Base-by-base conservation (phyloP, 2,113 vertebrate genomes). In the Meleagris gallopavo region DNA sequence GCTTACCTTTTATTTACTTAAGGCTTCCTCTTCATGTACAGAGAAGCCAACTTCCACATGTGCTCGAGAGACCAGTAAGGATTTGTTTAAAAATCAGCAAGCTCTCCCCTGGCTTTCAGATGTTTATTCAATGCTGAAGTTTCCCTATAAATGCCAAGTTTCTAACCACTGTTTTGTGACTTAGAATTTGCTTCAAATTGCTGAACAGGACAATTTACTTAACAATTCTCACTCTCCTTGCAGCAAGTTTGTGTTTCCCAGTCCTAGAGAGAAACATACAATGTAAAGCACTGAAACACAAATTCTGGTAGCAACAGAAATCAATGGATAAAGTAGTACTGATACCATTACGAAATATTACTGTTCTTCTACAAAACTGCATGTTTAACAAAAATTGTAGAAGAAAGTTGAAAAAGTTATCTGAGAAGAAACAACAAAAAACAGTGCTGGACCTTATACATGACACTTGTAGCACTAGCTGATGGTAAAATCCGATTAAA, bases 1-100 rank as follows among this genome's bases (percentile, higher is more conserved):
- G 25, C n/a, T 93, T 62, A 64, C 82, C 36, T 94, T 86, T 71
- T 57, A 76, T 73, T 89, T 83, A 86, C 25, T 62, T 52, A n/a
- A 76, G 5, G 58, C 45, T 83, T 79, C 45, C 29, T 58, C 45
- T 76, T 36, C 14, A 24, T 4, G 16, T 66, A 78, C 61, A 71
- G 34, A 58, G 72, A 91, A 93, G 58, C 22, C 14, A 29, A 40
- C 54, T 77, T 74, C 75, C 32, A 55, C 14, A 60, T 8, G 32
- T 13, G 18, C 73, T 78, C 46, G 45, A 14, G 38, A 82, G 67
- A 75, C 58, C 22, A 30, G 30, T 45, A 55, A 69, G 54, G 15
- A 34, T 38, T 66, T 45, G 9, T 36, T 38, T 22, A 9, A 78
- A 80, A 94, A 54, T 25, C 22, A 74, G 52, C 50, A 82, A 67